Percentiles rank a stretch among this genome's conserved stretches.
These are phyloP conservation scores for Mercenaria mercenaria DNA, from an alignment of 1,140 invertebrate genomes.

Conservation along the genomic window DNA sequence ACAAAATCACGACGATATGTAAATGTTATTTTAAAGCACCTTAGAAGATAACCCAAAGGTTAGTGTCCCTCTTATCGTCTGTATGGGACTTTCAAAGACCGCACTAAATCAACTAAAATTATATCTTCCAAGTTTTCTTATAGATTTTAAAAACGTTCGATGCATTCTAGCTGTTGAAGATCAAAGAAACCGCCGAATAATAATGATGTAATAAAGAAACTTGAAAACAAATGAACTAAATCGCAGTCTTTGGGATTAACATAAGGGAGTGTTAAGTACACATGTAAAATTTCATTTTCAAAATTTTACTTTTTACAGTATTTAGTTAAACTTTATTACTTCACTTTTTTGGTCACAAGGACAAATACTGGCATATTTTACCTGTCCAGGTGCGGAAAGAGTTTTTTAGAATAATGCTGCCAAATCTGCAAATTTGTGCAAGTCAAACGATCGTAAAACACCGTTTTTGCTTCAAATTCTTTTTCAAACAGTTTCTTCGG, in stretches of 20 bases:
- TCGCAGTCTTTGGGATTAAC: background rate
- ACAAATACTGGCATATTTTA: no score
- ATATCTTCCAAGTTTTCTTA: slow-evolving; percentile 52
- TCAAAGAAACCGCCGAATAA: slow-evolving; percentile 31
- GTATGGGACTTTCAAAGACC: slow-evolving; percentile 45
- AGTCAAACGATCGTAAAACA: no score
- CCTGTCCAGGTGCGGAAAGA: no score
- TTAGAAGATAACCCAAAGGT: slow-evolving; percentile 30
- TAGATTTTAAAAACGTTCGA: slow-evolving; percentile 41
- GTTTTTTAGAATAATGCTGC: no score
- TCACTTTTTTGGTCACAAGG: background rate
- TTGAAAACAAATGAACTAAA: slow-evolving; percentile 22
- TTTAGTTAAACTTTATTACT: background rate
- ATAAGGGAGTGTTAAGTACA: background rate
- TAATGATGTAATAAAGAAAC: slow-evolving; percentile 42
- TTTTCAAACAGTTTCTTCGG: no score
- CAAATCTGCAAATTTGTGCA: no score
- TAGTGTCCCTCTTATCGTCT: slow-evolving; percentile 39
- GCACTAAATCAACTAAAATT: slow-evolving; percentile 48
- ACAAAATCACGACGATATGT: slow-evolving; percentile 51
- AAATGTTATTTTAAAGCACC: slow-evolving; percentile 61
- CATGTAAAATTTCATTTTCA: background rate
- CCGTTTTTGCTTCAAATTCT: no score
- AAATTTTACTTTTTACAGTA: background rate
- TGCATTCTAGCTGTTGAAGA: background rate